Evolutionary conservation across 2,888 invertebrate species (phyloP), one percentile per base, ranked within the genome.

Genomic region (Dryadula phaetusa): DNA sequence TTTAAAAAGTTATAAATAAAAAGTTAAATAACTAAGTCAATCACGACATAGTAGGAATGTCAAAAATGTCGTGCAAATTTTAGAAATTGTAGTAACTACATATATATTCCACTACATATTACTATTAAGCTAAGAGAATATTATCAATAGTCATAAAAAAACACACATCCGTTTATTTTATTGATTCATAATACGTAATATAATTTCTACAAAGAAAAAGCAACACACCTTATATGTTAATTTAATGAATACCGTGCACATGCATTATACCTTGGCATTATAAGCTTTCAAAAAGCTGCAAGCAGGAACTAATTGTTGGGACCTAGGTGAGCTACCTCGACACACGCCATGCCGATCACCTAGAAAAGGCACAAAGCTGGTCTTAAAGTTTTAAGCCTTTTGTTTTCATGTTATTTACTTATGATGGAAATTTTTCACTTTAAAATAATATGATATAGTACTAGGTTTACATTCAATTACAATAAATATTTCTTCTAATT

Each of bases 261-360:
- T 83, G 82, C 83, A 77, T 76, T 78, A 83, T 92, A 92, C 91
- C 91, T 92, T 85, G 83, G 90, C 91, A 91, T 91, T 85, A 82
- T 75, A 91, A 89, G 88, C 87, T 86, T 77, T 88, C 81, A 86
- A 87, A 83, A 89, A 88, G 88, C 88, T 76, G 86, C 85, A 89
- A 91, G 90, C 90, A 77, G 87, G 87, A 80, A 76, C 82, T 86
- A 88, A 82, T 79, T 81, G 81, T 84, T 77, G 82, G 75, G 76
- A 77, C 77, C 81, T 84, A 80, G 80, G 73, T 76, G 77, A 76
- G 76, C 71, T 78, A 82, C 82, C 76, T 77, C 81, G 80, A 79
- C 77, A 79, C 83, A 82, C 90, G 79, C 87, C 91, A 92, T 91
- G 87, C 87, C 80, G 87, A 74, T 77, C 75, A 90, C 91, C 91